These are phyloP conservation scores for Zaprionus obscuricornis DNA, from an alignment of 2,888 invertebrate genomes.

Conservation along the genomic window DNA sequence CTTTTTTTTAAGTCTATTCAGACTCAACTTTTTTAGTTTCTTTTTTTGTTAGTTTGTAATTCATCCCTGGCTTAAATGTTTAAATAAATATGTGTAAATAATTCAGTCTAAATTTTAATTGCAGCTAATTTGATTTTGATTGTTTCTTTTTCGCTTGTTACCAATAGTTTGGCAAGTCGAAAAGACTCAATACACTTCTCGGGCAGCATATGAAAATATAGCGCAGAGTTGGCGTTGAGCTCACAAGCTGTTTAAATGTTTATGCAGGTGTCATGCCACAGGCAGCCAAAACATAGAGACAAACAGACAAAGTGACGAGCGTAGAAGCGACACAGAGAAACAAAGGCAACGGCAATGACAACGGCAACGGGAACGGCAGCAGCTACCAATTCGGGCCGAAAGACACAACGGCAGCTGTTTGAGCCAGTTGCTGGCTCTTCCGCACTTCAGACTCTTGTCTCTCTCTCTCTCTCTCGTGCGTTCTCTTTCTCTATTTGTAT, in stretches of 20 bases:
- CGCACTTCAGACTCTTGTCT: slow-evolving; percentile 10
- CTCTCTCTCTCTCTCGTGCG: not conserved
- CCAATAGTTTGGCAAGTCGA: no score
- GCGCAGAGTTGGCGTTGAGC: slow-evolving; percentile 33
- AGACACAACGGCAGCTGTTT: slow-evolving; percentile 54
- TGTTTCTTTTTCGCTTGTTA: no score
- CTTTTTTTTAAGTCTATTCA: no score
- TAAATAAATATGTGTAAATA: no score
- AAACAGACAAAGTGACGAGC: not conserved
- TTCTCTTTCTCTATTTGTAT: no score
- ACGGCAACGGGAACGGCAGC: slow-evolving; percentile 2
- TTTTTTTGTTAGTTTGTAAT: no score
- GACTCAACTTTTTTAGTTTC: no score
- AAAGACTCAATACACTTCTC: no score
- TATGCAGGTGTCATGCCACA: slow-evolving; percentile 70
- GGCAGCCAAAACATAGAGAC: slow-evolving; percentile 30
- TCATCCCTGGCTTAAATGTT: no score
- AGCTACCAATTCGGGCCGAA: slow-evolving; percentile 15
- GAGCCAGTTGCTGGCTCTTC: slow-evolving; percentile 15
- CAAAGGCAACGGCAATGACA: slow-evolving; percentile 16
- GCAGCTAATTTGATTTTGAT: no score
- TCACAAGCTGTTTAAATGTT: slow-evolving; percentile 74
- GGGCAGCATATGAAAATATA: slow-evolving; percentile 15
- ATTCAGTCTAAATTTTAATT: no score
- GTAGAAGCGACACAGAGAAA: slow-evolving; percentile 4